Base-by-base conservation (phyloP, 1,140 invertebrate genomes). In the Harpegnathos saltator region DNA sequence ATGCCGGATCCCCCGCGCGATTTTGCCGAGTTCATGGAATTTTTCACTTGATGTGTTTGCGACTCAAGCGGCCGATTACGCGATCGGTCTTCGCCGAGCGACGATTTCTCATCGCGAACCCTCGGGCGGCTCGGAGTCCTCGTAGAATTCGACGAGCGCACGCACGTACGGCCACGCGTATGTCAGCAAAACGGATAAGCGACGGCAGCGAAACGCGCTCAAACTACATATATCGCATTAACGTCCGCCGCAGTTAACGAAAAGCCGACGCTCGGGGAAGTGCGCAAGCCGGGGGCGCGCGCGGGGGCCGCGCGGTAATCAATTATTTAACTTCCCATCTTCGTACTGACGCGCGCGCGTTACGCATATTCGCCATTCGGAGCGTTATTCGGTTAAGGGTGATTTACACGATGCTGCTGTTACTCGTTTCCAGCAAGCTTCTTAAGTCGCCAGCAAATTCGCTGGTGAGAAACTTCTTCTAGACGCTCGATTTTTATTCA, bases 161-260 rank as follows among this genome's bases (percentile, higher is more conserved):
- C 12, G 52, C 29, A 61, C 50, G 62, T 22, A 52, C n/a, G n/a
- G n/a, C 11, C 29, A 22, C 3, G 12, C 11, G 44, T 33, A 50
- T 9, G 9, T 19, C 44, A 80, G n/a, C n/a, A 48, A 24, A 29
- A 22, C 17, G 7, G 22, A 59, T 61, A 12, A 19, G 22, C 50
- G 38, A 1, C 7, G 1, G 29, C 7, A n/a, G 11, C 58, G 33
- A 80, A 58, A 73, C 17, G 15, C 19, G 17, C n/a, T 44, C 15
- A 59, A 81, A 72, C 24, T 44, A 19, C 29, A 26, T 44, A 19
- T 19, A 26, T 71, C 14, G 24, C 29, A 58, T 80, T 81, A 71
- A 26, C 33, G 61, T n/a, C 4, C 3, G 4, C n/a, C 26, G n/a
- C 33, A 33, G 7, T 54, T 24, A 56, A 9, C 29, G 22, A 26